Conservation (phyloP, 2,888 invertebrate genomes). For the Schizaphis graminum region DNA sequence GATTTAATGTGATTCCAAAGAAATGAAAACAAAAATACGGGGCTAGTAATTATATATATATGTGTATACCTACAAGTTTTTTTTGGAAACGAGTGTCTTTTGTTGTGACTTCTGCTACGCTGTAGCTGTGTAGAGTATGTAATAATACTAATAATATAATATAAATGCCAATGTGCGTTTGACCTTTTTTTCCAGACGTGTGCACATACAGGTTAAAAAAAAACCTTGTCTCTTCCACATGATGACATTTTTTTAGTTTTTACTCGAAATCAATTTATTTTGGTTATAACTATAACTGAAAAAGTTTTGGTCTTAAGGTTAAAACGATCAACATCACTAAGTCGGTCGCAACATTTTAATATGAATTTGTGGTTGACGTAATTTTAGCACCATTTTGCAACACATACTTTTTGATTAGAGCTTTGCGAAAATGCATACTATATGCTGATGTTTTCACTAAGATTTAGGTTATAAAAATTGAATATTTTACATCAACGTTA, state of each 20-base stretch:
- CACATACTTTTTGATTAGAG: neutral
- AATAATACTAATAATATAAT: constrained; percentile 10
- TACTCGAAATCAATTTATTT: neutral
- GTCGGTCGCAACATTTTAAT: too few relatives aligned
- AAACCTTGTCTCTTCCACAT: neutral
- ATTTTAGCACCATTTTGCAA: neutral
- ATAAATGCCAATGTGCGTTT: constrained; percentile 9
- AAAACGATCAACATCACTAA: neutral
- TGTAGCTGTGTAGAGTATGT: neutral
- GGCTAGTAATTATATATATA: neutral
- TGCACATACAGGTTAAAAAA: neutral
- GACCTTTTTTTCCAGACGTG: constrained; percentile 17
- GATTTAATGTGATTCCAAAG: neutral
- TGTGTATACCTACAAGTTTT: neutral
- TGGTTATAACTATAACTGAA: neutral
- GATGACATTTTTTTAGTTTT: neutral
- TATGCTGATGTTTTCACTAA: neutral
- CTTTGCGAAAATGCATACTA: neutral
- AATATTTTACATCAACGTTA: neutral
- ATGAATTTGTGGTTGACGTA: neutral
- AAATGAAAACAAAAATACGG: neutral
- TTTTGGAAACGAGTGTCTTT: neutral
- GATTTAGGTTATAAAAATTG: neutral
- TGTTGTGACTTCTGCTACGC: neutral
- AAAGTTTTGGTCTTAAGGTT: neutral